Evolutionary conservation across 2,113 vertebrate species (phyloP).

Genomic region (Pangasianodon gigas): DNA sequence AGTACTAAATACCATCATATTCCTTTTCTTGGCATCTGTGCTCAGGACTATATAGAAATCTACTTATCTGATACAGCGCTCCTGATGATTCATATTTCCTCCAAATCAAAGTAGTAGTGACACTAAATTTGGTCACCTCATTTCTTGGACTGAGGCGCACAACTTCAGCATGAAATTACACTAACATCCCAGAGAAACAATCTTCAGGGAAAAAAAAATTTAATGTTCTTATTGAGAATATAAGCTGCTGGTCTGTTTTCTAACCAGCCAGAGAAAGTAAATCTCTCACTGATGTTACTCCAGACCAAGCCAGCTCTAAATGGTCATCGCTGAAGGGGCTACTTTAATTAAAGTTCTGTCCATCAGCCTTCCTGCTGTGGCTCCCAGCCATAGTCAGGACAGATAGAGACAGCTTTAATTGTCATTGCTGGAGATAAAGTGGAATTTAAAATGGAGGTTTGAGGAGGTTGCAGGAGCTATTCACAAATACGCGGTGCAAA

Average conservation of each 20-base stretch:
- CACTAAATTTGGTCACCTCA: neutral
- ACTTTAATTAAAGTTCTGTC: conserved; percentile 66
- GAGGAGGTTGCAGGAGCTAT: conserved; percentile 13
- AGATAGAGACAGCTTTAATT: conserved; percentile 61
- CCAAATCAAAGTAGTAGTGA: neutral
- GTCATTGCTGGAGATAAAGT: conserved; percentile 57
- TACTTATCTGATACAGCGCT: neutral
- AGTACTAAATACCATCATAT: neutral
- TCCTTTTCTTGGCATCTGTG: neutral
- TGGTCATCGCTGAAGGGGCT: conserved; percentile 49
- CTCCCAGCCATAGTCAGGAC: conserved; percentile 49
- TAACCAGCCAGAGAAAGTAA: conserved; percentile 20
- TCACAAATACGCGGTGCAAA: conserved; percentile 7
- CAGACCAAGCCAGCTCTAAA: conserved; percentile 37
- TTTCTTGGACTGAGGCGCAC: conserved; percentile 1
- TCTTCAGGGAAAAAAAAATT: conserved; percentile 12
- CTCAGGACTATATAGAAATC: neutral
- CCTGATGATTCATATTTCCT: neutral
- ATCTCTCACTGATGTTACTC: neutral
- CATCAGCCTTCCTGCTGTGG: conserved; percentile 50
- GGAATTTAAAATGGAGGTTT: conserved; percentile 56
- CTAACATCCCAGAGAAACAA: conserved; percentile 17
- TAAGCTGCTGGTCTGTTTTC: conserved; percentile 25
- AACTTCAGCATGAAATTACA: conserved; percentile 26
- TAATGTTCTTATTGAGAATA: conserved; percentile 18